phyloP scores from a whole-genome alignment of 2,113 vertebrate species.

The Aplodontia rufa region DNA sequence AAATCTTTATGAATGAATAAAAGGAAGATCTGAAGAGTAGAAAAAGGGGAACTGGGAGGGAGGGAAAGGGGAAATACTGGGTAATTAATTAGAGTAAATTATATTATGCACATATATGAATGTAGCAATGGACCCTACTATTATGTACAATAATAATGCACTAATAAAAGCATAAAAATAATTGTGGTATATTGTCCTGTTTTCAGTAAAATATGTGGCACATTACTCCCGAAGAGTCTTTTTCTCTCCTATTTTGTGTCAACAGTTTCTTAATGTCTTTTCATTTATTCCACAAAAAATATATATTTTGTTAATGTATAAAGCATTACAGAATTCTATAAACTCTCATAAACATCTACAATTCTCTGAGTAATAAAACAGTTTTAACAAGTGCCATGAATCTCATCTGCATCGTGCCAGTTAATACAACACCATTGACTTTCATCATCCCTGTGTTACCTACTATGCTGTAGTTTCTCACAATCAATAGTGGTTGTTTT shows the following conservation, averaged over 20 bases:
- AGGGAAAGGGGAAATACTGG: too few relatives aligned
- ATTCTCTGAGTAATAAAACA: background rate
- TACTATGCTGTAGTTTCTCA: background rate
- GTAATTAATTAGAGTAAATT: too few relatives aligned
- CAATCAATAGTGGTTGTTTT: background rate
- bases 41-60: too few relatives aligned
- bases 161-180: background rate
- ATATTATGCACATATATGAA: too few relatives aligned
- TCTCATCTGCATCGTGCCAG: background rate
- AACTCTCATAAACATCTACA: background rate
- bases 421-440: background rate
- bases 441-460: background rate
- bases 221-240: background rate
- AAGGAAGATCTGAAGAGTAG: too few relatives aligned
- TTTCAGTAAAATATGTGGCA: background rate
- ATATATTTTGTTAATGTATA: background rate
- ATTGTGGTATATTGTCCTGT: background rate
- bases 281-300: background rate
- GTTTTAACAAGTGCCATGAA: background rate
- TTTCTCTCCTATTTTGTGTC: background rate
- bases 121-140: too few relatives aligned
- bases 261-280: background rate
- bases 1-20: too few relatives aligned
- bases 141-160: too few relatives aligned
- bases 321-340: background rate